Evolutionary conservation across 2,113 vertebrate genomes (phyloP).

Genomic region (Corvus cornix): DNA sequence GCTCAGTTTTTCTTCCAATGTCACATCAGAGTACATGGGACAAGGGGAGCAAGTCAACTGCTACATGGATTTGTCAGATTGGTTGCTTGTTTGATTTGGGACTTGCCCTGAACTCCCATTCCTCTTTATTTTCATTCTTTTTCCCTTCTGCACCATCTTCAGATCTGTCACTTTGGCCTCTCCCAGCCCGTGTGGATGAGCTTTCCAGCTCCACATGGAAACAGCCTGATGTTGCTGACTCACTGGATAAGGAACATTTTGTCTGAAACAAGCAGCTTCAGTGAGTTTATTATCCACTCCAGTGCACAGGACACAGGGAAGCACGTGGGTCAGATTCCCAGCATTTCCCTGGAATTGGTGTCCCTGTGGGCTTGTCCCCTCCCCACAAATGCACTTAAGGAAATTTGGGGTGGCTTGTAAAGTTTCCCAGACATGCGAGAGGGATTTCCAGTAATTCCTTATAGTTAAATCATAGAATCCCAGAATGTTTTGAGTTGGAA

Average conservation of each 20-base stretch:
- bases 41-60: not conserved
- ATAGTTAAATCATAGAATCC: not conserved
- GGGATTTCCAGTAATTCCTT: not conserved
- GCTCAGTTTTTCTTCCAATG: not conserved
- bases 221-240: not conserved
- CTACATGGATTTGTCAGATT: not conserved
- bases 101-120: not conserved
- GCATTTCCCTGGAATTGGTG: not conserved
- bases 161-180: not conserved
- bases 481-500: not conserved
- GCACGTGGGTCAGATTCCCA: not conserved
- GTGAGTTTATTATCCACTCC: not conserved
- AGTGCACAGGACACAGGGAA: not conserved
- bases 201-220: not conserved
- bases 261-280: not conserved
- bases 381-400: not conserved
- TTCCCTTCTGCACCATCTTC: not conserved
- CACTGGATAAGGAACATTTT: not conserved
- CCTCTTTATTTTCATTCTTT: not conserved
- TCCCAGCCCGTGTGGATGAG: not conserved
- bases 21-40: not conserved
- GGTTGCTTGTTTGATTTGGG: not conserved
- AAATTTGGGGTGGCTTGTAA: not conserved
- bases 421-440: not conserved
- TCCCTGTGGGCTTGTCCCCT: not conserved